These are phyloP conservation scores for Panzeria rudis DNA, from an alignment of 2,888 invertebrate genomes.

Conservation along the genomic window DNA sequence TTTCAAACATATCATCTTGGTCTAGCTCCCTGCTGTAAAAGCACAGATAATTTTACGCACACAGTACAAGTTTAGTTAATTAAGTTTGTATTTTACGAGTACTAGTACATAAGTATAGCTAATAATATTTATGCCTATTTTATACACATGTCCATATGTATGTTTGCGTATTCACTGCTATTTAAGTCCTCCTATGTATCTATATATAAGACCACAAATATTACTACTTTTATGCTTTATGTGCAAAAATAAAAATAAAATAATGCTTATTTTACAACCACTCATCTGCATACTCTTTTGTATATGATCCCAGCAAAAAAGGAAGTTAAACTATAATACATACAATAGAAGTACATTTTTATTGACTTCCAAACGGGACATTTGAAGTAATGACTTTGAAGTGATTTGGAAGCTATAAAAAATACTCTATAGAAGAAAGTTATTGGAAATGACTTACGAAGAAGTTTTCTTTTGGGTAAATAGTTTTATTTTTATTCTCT, in stretches of 20 bases:
- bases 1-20: too few species aligned
- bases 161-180: not conserved
- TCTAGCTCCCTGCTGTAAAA: too few species aligned
- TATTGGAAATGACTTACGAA: not conserved
- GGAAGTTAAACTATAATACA: not conserved
- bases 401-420: not conserved
- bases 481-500: too few species aligned
- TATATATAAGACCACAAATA: not conserved
- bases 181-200: not conserved
- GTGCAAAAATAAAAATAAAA: not conserved
- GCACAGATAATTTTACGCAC: not conserved
- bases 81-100: not conserved
- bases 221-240: not conserved
- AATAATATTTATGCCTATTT: not conserved
- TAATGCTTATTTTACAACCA: not conserved
- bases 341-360: not conserved
- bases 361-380: not conserved
- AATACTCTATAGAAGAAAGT: not conserved
- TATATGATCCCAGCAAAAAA: conserved; percentile 1
- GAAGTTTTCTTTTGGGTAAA: too few species aligned
- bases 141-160: not conserved
- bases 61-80: not conserved
- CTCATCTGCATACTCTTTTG: not conserved
- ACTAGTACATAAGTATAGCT: not conserved
- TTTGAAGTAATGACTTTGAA: not conserved